Base-by-base conservation (phyloP, 1,140 invertebrate species). In the Lamellibrachia luymesi region DNA sequence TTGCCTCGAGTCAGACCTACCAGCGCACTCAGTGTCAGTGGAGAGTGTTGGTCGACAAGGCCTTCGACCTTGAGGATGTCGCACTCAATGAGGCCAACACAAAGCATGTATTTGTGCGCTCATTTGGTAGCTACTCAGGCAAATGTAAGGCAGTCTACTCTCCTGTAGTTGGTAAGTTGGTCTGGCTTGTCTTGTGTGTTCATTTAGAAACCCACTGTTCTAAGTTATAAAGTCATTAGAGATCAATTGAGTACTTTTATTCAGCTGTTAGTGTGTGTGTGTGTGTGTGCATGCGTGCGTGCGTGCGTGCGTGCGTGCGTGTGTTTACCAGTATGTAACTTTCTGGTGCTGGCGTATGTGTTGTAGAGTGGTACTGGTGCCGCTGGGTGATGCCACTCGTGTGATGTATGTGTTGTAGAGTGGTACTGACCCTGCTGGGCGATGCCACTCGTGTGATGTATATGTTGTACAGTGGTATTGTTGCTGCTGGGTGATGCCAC, bases 11-110 rank as follows among this genome's bases (percentile, higher is more conserved):
- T 50, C 97, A 97, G 94, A 96, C 95, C 56, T 95, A 97, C 93
- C 95, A 96, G 89, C 96, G 97, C 4, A 99, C 98, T 27, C 98
- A 99, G 96, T 98, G 98, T 0, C 98, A 99, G 95, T 99, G 99
- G 98, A 97, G 97, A 93, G 97, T 98, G 92, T 97, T 99, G 94
- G 97, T 99, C 64, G 97, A 98, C 93, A 97, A 97, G 94, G 97
- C 97, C 7, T 96, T 97, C 92, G 95, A 96, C 64, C 96, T 99
- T 94, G 99, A 99, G 96, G 99, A 99, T 96, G 97, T 98, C 92
- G 97, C 98, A 8, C 97, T 97, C 92, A 99, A 99, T 96, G 97
- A 98, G 95, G 97, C 97, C 90, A 98, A 97, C 52, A 97, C 97
- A 49, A 80, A 93, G 52, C 92, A 92, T 27, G 90, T 97, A 93